These are phyloP conservation scores for Columba livia DNA, from an alignment of 2,113 vertebrate genomes.

Conservation along the genomic window DNA sequence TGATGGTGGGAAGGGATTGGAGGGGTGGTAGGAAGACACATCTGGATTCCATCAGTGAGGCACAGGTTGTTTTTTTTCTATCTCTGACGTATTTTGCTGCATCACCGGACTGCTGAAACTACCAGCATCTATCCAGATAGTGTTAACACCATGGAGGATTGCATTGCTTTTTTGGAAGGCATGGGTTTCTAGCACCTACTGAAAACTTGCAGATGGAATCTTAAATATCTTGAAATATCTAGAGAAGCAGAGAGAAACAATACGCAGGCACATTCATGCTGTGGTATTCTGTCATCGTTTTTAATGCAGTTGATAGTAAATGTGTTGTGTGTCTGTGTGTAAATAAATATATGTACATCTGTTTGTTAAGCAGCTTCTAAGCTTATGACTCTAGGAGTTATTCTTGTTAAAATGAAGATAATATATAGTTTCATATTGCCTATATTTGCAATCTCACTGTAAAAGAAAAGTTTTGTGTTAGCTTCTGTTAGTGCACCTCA, in stretches of 20 bases:
- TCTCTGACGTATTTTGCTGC: not conserved
- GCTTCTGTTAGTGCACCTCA: not conserved
- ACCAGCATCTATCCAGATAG: not conserved
- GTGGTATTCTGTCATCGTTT: not conserved
- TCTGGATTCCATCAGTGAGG: not conserved
- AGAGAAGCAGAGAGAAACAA: not conserved
- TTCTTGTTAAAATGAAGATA: not conserved
- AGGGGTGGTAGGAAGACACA: not conserved
- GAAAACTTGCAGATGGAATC: not conserved
- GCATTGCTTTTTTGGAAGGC: not conserved
- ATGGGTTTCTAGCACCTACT: not conserved
- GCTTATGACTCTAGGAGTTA: not conserved
- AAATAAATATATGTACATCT: not conserved
- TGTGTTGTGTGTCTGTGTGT: not conserved
- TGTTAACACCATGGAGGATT: not conserved
- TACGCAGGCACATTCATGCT: rapidly evolving
- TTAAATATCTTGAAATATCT: not conserved
- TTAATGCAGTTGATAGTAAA: not conserved
- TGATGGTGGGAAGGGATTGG: not conserved
- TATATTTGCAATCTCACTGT: not conserved
- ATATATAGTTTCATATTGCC: not conserved
- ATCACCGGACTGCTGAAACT: not conserved
- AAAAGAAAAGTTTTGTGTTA: not conserved
- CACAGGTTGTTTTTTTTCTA: not conserved
- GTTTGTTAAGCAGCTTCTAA: not conserved